Evolutionary conservation across 2,888 invertebrate genomes (phyloP), one percentile per base, ranked within the genome.

Genomic region (Drosophila mimica): DNA sequence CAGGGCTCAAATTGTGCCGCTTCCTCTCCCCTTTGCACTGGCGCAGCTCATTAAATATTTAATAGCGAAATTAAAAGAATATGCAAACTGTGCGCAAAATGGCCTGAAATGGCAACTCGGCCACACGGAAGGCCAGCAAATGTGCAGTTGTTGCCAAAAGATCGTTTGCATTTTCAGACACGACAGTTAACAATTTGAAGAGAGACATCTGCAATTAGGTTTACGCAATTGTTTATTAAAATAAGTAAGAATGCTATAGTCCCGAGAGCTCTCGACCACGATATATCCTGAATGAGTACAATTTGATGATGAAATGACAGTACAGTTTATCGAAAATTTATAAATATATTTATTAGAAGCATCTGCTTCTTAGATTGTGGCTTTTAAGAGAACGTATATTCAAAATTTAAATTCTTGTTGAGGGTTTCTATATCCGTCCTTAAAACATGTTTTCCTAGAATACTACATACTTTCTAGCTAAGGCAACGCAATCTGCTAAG

Each of bases 61-160:
- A 86, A 86, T 89, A 86, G 83, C 64, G 64, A 89, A 89, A 89
- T 89, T 87, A 89, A 87, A 87, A 87, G 86, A 88, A 88, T 86
- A 70, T 88, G 88, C 85, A 69, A 80, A 79, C 89, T 70, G 69
- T 66, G 88, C 88, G 64, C 53, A 79, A 85, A 82, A 71, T 71
- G 66, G 31, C 61, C 79, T 56, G 68, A 70, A 77, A 63, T 20
- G 20, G 20, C 46, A 46, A 46, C 46, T 25, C 28, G 46, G 60
- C 60, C 57, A 46, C 67, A 74, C 36, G 70, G 20, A 62, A 60
- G 54, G 36, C 58, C 51, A 52, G 54, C 60, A 57, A 87, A 72
- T 82, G 58, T 82, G 82, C 88, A 76, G 61, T 79, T 85, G 62
- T 83, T 82, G 86, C 88, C 58, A 61, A 74, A 78, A 70, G 56